Base-by-base conservation (phyloP, 2,113 vertebrate species). In the Paraplagusia blochii region DNA sequence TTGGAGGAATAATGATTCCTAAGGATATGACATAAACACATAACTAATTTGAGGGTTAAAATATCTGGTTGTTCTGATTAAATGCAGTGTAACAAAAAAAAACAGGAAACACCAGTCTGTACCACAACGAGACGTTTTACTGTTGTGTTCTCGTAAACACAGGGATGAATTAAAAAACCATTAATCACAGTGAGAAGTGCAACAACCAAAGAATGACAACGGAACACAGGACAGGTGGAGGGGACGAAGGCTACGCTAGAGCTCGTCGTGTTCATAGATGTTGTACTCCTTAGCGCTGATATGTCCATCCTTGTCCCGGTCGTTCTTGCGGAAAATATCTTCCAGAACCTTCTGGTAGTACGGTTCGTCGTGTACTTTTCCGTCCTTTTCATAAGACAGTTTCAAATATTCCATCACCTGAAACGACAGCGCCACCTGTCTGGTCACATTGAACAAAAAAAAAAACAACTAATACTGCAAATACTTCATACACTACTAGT, bases 251-350 rank as follows among this genome's bases (percentile, higher is more conserved):
- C 11, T 33, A 19, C 22, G 33, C 86, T 92, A 99, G 43, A 99
- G 92, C 82, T 99, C 97, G 77, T 99, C 96, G 11, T 97, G 97
- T 35, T 92, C 83, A 73, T 94, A 95, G 35, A 98, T 84, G 51
- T 98, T 95, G 64, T 95, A 99, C 81, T 99, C 97, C 53, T 87
- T 94, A 11, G 91, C 64, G n/a, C 94, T 95, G 87, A 99, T 95
- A 64, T 80, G 78, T 62, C 95, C 97, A 67, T 99, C 92, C 40
- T 66, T 64, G 75, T 99, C 81, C 0, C 80, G 80, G 69, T 99
- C 97, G 9, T 89, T 97, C 87, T 92, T 98, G 66, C 79, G 88
- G 86, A 99, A 95, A 69, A 99, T 93, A 62, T 99, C 96, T 5
- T 83, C 76, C 69, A 95, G 85, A 11, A 99, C 90, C 66, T 89